These are phyloP conservation scores for Echinops telfairi DNA, from an alignment of 2,113 vertebrate species.

Conservation along the genomic window DNA sequence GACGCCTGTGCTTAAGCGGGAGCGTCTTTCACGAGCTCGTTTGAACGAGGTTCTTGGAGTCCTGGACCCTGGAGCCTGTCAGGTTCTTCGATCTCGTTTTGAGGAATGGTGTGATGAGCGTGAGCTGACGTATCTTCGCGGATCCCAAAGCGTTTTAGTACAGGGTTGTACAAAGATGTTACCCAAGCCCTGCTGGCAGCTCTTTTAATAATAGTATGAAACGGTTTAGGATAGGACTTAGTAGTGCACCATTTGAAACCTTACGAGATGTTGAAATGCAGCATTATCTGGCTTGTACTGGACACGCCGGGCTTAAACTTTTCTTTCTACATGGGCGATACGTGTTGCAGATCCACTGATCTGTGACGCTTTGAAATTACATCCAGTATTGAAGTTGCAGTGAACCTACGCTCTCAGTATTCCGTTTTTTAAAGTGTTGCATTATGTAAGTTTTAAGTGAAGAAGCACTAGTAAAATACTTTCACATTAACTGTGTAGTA, in stretches of 20 bases:
- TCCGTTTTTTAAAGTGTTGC: background rate
- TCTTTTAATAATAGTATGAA: constrained; percentile 50
- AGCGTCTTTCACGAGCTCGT: background rate
- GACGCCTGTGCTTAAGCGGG: background rate
- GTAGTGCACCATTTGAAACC: constrained; percentile 27
- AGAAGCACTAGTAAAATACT: constrained; percentile 43
- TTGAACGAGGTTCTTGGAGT: background rate
- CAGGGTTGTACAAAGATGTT: constrained; percentile 67
- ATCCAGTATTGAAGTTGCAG: constrained; percentile 26
- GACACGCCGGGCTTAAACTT: background rate
- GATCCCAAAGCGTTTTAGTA: constrained; percentile 64
- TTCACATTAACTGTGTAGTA: constrained; percentile 52
- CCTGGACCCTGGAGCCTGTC: background rate
- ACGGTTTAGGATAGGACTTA: constrained; percentile 42
- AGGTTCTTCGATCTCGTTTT: constrained; percentile 15
- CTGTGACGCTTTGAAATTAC: background rate
- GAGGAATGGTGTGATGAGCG: background rate
- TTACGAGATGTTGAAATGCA: background rate
- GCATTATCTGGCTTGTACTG: background rate
- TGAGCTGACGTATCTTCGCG: constrained; percentile 36
- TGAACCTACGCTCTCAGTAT: background rate
- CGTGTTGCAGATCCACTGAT: background rate
- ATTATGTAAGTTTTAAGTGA: constrained; percentile 21
- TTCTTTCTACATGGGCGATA: background rate
- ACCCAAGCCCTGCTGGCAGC: constrained; percentile 70